Conservation (phyloP, 1,140 invertebrate genomes). For the Kradibia gibbosae region DNA sequence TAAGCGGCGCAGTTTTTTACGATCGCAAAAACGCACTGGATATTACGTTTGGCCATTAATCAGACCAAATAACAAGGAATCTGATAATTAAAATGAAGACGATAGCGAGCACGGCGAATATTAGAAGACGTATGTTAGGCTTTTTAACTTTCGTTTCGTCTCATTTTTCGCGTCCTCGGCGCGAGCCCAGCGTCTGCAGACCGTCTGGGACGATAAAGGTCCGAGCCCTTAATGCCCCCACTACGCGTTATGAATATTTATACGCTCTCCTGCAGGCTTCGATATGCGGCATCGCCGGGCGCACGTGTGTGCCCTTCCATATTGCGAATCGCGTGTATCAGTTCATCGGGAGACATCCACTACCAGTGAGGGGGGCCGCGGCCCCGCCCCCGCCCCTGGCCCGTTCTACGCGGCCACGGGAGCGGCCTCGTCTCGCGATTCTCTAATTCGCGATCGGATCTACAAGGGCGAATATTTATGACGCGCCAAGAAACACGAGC, state of each 20-base stretch:
- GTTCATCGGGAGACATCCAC: conserved; percentile 14
- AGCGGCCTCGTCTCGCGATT: conserved; percentile 12
- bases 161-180: neutral
- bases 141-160: conserved; percentile 8
- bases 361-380: too few relatives aligned
- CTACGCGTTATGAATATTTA: conserved; percentile 62
- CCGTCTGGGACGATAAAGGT: conserved; percentile 39
- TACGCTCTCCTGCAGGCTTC: conserved; percentile 41
- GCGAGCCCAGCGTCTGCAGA: neutral
- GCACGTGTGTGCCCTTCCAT: neutral
- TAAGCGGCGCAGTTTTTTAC: too few relatives aligned
- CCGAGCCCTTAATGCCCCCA: conserved; percentile 50
- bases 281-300: conserved; percentile 19
- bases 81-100: conserved; percentile 3
- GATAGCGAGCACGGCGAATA: neutral
- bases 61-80: neutral
- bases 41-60: neutral
- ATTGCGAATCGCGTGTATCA: conserved; percentile 19
- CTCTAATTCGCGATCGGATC: conserved; percentile 45
- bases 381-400: neutral
- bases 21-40: neutral
- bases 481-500: conserved; percentile 39
- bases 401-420: neutral
- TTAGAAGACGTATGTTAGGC: neutral
- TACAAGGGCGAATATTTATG: conserved; percentile 42